Evolutionary conservation across 2,888 invertebrate genomes (phyloP).

Genomic region (Drosophila kokeensis): DNA sequence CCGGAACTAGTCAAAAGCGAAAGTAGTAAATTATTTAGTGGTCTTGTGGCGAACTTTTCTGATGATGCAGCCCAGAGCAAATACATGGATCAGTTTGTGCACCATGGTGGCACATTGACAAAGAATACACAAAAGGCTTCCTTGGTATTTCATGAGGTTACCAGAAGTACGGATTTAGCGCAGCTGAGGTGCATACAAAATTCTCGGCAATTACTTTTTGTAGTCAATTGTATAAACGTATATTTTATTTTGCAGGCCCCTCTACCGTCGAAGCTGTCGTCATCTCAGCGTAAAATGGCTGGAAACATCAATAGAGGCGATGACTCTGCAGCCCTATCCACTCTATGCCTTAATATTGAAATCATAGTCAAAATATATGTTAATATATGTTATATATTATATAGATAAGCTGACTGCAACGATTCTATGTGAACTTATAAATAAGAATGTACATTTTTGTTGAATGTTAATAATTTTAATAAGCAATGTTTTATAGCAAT

Average conservation of each 20-base stretch:
- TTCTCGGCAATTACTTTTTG: neutral
- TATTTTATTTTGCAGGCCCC: conserved; percentile 57
- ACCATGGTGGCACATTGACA: conserved; percentile 75
- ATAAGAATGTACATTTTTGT: neutral
- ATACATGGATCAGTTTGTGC: conserved; percentile 54
- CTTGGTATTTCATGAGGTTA: conserved; percentile 61
- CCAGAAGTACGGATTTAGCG: conserved; percentile 40
- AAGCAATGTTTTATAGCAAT: neutral
- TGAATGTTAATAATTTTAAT: neutral
- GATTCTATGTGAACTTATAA: neutral
- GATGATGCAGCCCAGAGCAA: conserved; percentile 26
- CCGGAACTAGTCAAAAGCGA: neutral
- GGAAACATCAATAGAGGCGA: conserved; percentile 66
- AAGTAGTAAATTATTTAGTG: conserved; percentile 63
- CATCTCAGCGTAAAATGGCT: conserved; percentile 82
- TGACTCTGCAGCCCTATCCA: conserved; percentile 69
- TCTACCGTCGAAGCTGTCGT: conserved; percentile 74
- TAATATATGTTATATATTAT: conserved; percentile 1
- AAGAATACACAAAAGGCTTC: conserved; percentile 70
- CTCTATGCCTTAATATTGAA: conserved; percentile 72
- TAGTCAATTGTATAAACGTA: neutral
- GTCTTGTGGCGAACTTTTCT: conserved; percentile 68
- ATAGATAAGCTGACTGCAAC: neutral
- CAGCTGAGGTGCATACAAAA: conserved; percentile 59
- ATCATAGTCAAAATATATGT: conserved; percentile 9